Base-by-base conservation (phyloP, 2,797 vertebrate species). In the Apodemus agrarius region DNA sequence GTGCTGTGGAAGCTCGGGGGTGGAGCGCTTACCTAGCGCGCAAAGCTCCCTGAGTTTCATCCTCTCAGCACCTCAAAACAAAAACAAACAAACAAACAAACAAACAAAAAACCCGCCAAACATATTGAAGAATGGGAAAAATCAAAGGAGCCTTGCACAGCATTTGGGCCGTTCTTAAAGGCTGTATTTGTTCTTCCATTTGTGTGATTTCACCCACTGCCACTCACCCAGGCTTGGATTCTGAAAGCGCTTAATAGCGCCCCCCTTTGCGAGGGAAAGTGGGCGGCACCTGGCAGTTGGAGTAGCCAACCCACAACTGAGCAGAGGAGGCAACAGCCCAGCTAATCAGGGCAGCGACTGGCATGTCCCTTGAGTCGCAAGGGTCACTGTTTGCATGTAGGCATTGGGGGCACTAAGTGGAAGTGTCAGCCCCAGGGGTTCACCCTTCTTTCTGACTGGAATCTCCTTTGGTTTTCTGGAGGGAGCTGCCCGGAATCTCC, bases 301-400 rank as follows among this genome's bases (percentile, higher is more conserved):
- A 84, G 59, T 84, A 65, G 14, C 31, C 16, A 86, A 78, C 82
- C 82, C 43, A 16, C 29, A 29, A 14, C 65, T 75, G n/a, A 7
- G 67, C 29, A 6, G 40, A 0, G 26, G 40, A 24, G 21, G 29
- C 22, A 12, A 12, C 4, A 19, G 49, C 13, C 2, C 9, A 40
- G n/a, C 75, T 37, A 81, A 21, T 59, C 49, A 0, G 63, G 57
- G 63, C 94, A 74, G 86, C 0, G 49, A 91, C 89, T 90, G 89
- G 80, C 54, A 3, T 43, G 65, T 88, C 67, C 46, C 24, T 2
- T n/a, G 88, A 92, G 80, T 80, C 82, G 63, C 79, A 59, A 79
- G 93, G 76, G 52, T 96, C 94, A 46, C 87, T 61, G 31, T 37
- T 94, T 72, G 65, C 14, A 65, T 91, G 52, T 16, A 76, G 16